These are phyloP conservation scores for Cynocephalus volans DNA, from an alignment of 2,113 vertebrate species.

Conservation along the genomic window DNA sequence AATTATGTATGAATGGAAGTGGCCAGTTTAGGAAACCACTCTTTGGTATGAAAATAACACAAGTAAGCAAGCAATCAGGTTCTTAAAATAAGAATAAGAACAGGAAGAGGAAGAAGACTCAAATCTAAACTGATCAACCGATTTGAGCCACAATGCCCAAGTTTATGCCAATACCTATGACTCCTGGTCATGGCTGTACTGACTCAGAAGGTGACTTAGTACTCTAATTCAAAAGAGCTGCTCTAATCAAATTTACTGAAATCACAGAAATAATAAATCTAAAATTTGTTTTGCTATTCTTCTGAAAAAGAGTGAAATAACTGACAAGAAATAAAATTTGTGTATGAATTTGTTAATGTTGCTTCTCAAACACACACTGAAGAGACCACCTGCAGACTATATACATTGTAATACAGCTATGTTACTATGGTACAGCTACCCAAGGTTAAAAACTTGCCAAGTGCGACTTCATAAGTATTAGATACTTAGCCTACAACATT, in stretches of 20 bases:
- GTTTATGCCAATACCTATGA: neutral
- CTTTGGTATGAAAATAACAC: constrained; percentile 58
- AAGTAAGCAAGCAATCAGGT: constrained; percentile 67
- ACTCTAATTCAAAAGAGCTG: neutral
- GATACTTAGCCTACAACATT: neutral
- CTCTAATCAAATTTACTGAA: neutral
- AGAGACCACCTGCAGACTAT: neutral
- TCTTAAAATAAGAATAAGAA: constrained; percentile 59
- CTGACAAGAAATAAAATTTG: neutral
- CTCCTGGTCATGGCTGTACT: neutral
- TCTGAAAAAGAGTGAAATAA: neutral
- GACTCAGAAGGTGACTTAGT: neutral
- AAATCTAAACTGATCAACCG: neutral
- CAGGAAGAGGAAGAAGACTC: too few relatives aligned
- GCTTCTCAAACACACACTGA: neutral
- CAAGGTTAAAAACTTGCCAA: neutral
- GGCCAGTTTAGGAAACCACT: constrained; percentile 43
- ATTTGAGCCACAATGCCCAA: neutral
- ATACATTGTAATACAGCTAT: fast-evolving
- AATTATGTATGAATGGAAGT: constrained; percentile 6
- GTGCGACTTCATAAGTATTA: neutral
- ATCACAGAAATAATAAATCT: neutral
- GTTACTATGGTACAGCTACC: too few relatives aligned
- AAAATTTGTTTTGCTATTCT: neutral
- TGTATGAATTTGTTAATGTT: neutral